Base-by-base conservation (phyloP, 2,797 vertebrate genomes). In the Eutrigla gurnardus region DNA sequence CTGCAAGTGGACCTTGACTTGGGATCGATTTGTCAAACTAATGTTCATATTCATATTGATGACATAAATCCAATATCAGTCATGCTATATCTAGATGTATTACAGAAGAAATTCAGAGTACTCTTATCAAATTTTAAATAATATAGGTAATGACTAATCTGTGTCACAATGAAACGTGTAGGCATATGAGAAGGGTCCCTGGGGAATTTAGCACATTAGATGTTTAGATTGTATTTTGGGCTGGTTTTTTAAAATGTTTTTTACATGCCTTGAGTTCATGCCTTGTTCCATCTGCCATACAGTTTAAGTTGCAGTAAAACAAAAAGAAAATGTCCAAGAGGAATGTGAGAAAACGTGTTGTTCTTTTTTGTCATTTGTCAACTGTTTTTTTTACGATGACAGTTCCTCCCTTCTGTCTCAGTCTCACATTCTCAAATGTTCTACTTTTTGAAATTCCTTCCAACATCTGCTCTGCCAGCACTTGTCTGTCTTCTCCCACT, bases 361-460 rank as follows among this genome's bases (percentile, higher is more conserved):
- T 12, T 25, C 8, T n/a, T 37, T 0, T 65, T n/a, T 37, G 14
- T 65, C 1, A 18, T 70, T 45, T 39, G 32, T 40, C 53, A 53
- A 50, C 65, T 70, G 55, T 18, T 49, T 14, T 59, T 59, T 74
- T 74, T 69, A 57, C 63, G 9, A n/a, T 13, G 60, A 62, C 54
- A 69, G 32, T 4, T 3, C 14, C 17, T 50, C 52, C 45, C 65
- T 81, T 70, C 80, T 39, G 42, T 60, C 59, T 64, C 60, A 15
- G 37, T n/a, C 37, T 67, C 37, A 53, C 17, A n/a, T 50, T 69
- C 55, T 66, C 37, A 75, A 62, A 72, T 58, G 73, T 74, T 84
- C 75, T 61, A 84, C 89, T 89, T 87, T 87, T 80, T 81, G 78
- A 86, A 72, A 85, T 78, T 70, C 70, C 69, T 68, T 52, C 76